Base-by-base conservation (phyloP, 2,888 invertebrate species). In the Himalopsyche anomala region DNA sequence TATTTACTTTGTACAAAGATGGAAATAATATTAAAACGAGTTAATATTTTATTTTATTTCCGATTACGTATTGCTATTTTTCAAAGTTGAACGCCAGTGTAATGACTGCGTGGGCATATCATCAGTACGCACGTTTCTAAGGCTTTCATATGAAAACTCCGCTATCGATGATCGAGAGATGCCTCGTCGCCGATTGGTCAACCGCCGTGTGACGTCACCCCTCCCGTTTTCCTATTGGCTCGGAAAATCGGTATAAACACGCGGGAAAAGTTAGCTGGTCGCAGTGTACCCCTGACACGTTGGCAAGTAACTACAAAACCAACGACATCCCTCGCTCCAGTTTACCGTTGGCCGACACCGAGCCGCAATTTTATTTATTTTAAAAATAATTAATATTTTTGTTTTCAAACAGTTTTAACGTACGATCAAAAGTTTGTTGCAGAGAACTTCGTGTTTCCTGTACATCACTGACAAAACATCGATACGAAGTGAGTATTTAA, bases 251-350 rank as follows among this genome's bases (percentile, higher is more conserved):
- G 82, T 85, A 85, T 82, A 85, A 85, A 82, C 81, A 45, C 81
- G 81, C 81, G 85, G 51, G 54, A 19, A 51, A 54, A 54, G 69
- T 38, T 38, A n/a, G 82, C 51, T 45, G 19, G 74, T 74, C 85
- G 85, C 85, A 85, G 85, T 85, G 69, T 82, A 79, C 62, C 81
- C 82, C 38, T 74, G 81, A 55, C 85, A 82, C 74, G 54, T 69
- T 40, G 54, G 81, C 85, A 42, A 82, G 85, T 38, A 56, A 55
- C 82, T 51, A 80, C 80, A 80, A 51, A 80, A 85, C 45, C 74
- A n/a, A 38, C 54, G 51, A 54, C 79, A 85, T 79, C 12, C 12
- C 83, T 51, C 81, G 81, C 62, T 74, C 85, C 82, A 15, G 74
- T 74, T 74, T 74, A 82, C 54, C 81, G 74, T 81, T 82, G 81